Base-by-base conservation (phyloP, 2,888 invertebrate species). In the Harpagoxenus sublaevis region DNA sequence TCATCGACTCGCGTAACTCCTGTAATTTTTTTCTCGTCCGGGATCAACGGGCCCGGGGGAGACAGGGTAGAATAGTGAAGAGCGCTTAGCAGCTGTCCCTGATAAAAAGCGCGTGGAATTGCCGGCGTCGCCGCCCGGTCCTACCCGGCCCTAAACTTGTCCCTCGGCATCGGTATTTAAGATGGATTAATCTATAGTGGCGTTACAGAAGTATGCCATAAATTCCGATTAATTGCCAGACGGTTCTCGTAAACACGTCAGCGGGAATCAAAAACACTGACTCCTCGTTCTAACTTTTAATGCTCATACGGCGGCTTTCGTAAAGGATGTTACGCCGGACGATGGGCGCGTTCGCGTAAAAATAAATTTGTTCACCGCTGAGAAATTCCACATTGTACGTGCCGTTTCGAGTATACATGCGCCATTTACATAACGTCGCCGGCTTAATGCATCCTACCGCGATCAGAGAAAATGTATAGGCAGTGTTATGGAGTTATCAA, bases 171-270 rank as follows among this genome's bases (percentile, higher is more conserved):
- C 48, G 88, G 86, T 84, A 89, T 88, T 88, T 88, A 83, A 92
- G 91, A 92, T 92, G 92, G 92, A 93, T 92, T 91, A 92, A 92
- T 92, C 89, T 87, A 87, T 87, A 88, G 90, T 88, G 89, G 84
- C 85, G 89, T 84, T 81, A 87, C 88, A 88, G 74, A 91, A 90
- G 92, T 91, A 90, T 89, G 87, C 89, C 90, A 92, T 94, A 93
- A 94, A 94, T 94, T 89, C 90, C 91, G 90, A 93, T 93, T 94
- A 94, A 94, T 93, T 93, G 93, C 92, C 91, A 90, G 89, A 91
- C 90, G 90, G 84, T 89, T 91, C 92, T 91, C 91, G 91, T 92
- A 92, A 93, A 92, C 89, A 89, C 86, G 84, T 92, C 89, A 88
- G 81, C 86, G 81, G 45, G 82, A 84, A 89, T 89, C 88, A 91